Evolutionary conservation across 2,113 vertebrate species (phyloP).

Genomic region (Furnarius figulus): DNA sequence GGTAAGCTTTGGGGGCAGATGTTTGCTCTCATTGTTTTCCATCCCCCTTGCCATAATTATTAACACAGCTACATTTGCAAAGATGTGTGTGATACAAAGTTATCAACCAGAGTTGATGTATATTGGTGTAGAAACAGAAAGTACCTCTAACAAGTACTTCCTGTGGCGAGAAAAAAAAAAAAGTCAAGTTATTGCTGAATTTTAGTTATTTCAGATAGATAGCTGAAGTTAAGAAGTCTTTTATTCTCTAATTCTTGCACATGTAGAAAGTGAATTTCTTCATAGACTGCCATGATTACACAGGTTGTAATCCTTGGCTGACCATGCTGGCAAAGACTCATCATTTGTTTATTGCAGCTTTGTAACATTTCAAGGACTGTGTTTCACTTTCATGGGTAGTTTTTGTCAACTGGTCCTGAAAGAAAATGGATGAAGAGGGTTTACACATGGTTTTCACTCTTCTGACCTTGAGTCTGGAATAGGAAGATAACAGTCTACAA

Average conservation of each 20-base stretch:
- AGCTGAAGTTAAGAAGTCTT: not conserved
- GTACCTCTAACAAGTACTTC: not conserved
- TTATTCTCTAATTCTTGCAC: not conserved
- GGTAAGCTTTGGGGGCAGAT: not conserved
- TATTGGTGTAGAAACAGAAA: not conserved
- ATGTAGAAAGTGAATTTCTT: not conserved
- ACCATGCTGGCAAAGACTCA: not conserved
- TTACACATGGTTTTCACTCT: not conserved
- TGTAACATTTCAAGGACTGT: not conserved
- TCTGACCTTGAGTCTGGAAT: not conserved
- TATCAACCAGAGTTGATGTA: not conserved
- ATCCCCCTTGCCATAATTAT: not conserved
- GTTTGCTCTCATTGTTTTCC: not conserved
- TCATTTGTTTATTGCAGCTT: not conserved
- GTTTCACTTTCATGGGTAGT: not conserved
- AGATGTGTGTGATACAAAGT: not conserved
- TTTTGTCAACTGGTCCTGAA: not conserved
- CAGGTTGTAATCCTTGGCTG: not conserved
- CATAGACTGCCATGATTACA: rapidly evolving
- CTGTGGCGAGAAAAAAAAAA: too few relatives aligned
- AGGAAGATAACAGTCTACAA: not conserved
- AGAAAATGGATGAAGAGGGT: not conserved
- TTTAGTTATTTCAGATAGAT: not conserved
- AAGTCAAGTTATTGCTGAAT: not conserved
- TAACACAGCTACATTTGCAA: not conserved